Percentiles rank a stretch among this genome's conserved stretches.
phyloP scores from a whole-genome alignment of 2,113 vertebrate species.

The Pelusios castaneus region DNA sequence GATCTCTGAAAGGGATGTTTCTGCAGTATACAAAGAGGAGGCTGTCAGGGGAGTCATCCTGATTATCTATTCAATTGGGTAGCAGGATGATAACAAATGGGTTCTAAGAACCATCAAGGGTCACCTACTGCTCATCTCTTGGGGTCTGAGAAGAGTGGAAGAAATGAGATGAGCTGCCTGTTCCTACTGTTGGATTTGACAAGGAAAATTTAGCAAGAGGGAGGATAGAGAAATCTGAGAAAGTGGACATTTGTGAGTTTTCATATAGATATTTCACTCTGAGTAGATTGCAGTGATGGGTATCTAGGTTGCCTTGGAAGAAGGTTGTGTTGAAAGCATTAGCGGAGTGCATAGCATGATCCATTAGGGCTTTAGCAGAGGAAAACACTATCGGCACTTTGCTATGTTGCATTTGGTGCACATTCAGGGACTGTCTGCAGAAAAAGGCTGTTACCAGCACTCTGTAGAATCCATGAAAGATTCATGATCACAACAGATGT shows the following conservation, averaged over 20 bases:
- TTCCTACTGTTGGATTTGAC: neutral
- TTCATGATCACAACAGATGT: neutral
- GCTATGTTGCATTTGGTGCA: neutral
- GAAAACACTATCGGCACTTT: neutral
- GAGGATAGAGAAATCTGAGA: accelerated
- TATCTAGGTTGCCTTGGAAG: neutral
- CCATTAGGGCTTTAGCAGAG: neutral
- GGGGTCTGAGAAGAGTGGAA: neutral
- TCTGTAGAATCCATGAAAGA: neutral
- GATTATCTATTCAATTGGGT: neutral
- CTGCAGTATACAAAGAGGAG: neutral
- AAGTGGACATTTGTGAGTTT: accelerated
- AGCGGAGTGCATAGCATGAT: neutral
- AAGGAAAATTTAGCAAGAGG: neutral
- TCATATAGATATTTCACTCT: neutral
- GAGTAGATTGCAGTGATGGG: neutral
- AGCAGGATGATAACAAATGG: neutral
- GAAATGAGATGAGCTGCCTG: neutral
- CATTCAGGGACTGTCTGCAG: neutral
- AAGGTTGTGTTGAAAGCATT: neutral
- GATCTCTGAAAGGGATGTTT: neutral
- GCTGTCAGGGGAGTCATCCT: neutral
- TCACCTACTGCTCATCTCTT: neutral
- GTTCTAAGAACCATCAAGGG: neutral
- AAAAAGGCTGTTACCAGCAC: neutral